A percentile compares a stretch with the other conserved stretches of the same genome.
Conservation (phyloP, 2,113 vertebrate genomes). For the Phyllostomus hastatus region DNA sequence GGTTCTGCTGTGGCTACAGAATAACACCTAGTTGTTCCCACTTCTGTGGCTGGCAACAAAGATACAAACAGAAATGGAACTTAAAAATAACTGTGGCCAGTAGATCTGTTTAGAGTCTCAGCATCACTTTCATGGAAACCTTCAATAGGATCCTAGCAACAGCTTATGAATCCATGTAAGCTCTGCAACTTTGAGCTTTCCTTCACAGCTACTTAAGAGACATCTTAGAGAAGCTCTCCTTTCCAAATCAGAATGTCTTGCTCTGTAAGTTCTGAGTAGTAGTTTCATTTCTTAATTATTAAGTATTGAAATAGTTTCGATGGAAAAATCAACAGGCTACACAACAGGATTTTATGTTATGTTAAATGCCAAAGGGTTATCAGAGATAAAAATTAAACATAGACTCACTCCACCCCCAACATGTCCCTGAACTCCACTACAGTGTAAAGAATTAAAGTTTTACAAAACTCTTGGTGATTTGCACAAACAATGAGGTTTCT, state of each 20-base stretch:
- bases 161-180: constrained; percentile 23
- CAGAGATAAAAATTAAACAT: background rate
- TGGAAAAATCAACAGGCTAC: constrained; percentile 58
- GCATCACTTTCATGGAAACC: constrained; percentile 54
- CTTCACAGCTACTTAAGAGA: constrained; percentile 34
- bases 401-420: background rate
- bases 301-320: constrained; percentile 69
- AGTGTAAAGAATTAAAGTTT: background rate
- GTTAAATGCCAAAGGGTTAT: constrained; percentile 24
- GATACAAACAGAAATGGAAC: constrained; percentile 42
- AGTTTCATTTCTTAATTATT: constrained; percentile 62
- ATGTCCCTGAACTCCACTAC: no score
- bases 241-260: constrained; percentile 33
- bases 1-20: constrained; percentile 72
- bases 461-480: background rate
- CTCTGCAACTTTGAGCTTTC: constrained; percentile 50
- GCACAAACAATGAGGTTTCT: background rate
- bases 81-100: constrained; percentile 68
- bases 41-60: background rate
- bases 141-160: constrained; percentile 59
- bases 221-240: constrained; percentile 50
- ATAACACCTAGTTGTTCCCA: constrained; percentile 52
- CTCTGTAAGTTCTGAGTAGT: constrained; percentile 59
- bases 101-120: constrained; percentile 46
- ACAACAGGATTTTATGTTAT: constrained; percentile 8